Evolutionary conservation across 2,797 vertebrate species (phyloP), one percentile per base, ranked within the genome.

Genomic region (Calcarius lapponicus): DNA sequence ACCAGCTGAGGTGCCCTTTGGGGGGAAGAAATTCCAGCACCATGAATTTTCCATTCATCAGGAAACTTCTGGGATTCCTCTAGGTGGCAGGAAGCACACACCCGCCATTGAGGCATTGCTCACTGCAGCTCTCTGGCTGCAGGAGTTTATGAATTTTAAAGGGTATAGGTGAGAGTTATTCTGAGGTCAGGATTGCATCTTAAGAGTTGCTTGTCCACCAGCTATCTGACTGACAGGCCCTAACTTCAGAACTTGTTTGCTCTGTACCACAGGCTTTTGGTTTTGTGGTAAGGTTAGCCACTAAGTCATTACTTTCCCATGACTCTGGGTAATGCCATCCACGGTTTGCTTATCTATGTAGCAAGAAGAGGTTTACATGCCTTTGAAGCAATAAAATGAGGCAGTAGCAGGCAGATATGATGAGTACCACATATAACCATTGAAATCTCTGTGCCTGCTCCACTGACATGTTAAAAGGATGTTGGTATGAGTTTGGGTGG

Each of bases 21-120:
- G 2, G 40, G 58, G 18, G 26, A 51, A 65, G 38, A 71, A 88
- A 81, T 83, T 18, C 28, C 4, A 3, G 25, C 2, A 5, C 11
- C 12, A 6, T 17, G 17, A 50, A 31, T 67, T 76, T 90, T 86
- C 19, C 3, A 9, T 18, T 34, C 29, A 3, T 31, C 0, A 1
- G 47, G 40, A 88, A 20, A 43, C 17, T 78, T 54, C 29, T 19
- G 58, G 60, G 50, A 20, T 76, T 88, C 86, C 91, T 93, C 28
- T 88, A 97, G 96, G 76, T 97, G 97, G 95, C 97, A 42, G 80
- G 66, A 90, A 65, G 36, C 2, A 2, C 47, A 60, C 4, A 1
- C 42, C 48, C 4, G 0, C 56, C 56, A 3, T 25, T 0, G 7
- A 25, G 38, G 28, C 48, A 13, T 45, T 8, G 9, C 26, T 47